Base-by-base conservation (phyloP, 2,888 invertebrate species). In the Pyralis farinalis region DNA sequence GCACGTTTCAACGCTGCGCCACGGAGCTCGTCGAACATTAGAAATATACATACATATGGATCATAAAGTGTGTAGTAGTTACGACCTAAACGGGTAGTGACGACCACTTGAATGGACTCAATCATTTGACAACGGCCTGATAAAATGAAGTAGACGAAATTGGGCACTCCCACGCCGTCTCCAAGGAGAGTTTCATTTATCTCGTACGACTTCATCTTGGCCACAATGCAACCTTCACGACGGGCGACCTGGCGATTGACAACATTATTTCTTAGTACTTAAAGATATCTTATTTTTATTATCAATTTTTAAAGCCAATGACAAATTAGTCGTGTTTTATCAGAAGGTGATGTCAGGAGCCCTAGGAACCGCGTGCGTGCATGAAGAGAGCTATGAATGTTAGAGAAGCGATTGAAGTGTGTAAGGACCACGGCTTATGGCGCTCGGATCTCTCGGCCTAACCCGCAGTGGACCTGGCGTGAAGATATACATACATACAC, bases 141-240 rank as follows among this genome's bases (percentile, higher is more conserved):
- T 32, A 92, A 68, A 33, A 93, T 58, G 53, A 93, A 92, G 61
- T 92, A 91, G 8, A 84, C 84, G 28, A 79, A 83, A 59, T 85
- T 86, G 22, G 75, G 51, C 3, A 90, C 66, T 7, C 91, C 91
- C 30, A 71, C 63, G 10, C 87, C 88, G 46, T 91, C 91, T 0
- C 91, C 91, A 8, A 91, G 65, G 2, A 92, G 59, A 7, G 90
- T 91, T 53, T 93, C 91, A 49, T 91, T 90, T 0, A 76, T 49
- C 11, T 75, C 72, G 56, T 83, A 93, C 1, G 86, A 70, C 58
- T 90, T 91, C 62, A 92, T 89, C 72, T 91, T 92, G 3, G 93
- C 91, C 16, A 93, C 79, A 51, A 93, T 92, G 55, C 93, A 93
- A 56, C 93, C 92, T 69, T 93, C 93, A 33, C 92, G 86, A 37